Percentiles rank a stretch among this genome's conserved stretches.
phyloP scores from a whole-genome alignment of 2,888 invertebrate species.

The Folsomia candida region DNA sequence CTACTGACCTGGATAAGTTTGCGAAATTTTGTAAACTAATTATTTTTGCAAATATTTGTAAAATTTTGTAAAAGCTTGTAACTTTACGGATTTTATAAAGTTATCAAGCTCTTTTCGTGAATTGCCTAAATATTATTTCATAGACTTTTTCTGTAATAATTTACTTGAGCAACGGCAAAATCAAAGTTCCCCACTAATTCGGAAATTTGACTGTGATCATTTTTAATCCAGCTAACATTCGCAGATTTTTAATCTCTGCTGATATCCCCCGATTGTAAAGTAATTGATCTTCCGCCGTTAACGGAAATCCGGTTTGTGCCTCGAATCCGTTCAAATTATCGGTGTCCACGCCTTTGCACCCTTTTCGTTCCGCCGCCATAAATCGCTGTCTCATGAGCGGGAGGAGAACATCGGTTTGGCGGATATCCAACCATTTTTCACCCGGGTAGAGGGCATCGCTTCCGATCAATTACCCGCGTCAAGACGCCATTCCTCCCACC shows the following conservation, averaged over 20 bases:
- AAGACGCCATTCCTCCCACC: conserved; percentile 19
- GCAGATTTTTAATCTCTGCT: neutral
- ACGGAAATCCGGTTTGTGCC: conserved; percentile 9
- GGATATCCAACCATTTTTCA: conserved; percentile 24
- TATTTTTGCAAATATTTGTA: too few species aligned
- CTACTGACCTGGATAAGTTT: neutral
- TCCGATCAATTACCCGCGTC: conserved; percentile 14
- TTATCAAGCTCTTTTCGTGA: too few species aligned
- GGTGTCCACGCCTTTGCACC: conserved; percentile 25
- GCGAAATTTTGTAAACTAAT: too few species aligned
- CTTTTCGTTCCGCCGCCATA: conserved; percentile 12
- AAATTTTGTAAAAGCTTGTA: too few species aligned
- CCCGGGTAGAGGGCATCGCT: conserved; percentile 18
- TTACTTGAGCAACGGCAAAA: conserved; percentile 22
- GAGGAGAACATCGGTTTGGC: conserved; percentile 5
- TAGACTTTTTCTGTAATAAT: too few species aligned
- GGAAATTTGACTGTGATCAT: conserved; percentile 12
- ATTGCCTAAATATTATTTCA: too few species aligned
- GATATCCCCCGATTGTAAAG: conserved; percentile 7
- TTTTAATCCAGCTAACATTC: conserved; percentile 24
- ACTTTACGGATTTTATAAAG: too few species aligned
- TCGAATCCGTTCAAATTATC: conserved; percentile 24
- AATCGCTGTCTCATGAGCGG: conserved; percentile 21
- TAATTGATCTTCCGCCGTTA: conserved; percentile 1
- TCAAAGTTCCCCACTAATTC: neutral